Evolutionary conservation across 2,888 invertebrate species (phyloP).

Genomic region (Idaea straminata): DNA sequence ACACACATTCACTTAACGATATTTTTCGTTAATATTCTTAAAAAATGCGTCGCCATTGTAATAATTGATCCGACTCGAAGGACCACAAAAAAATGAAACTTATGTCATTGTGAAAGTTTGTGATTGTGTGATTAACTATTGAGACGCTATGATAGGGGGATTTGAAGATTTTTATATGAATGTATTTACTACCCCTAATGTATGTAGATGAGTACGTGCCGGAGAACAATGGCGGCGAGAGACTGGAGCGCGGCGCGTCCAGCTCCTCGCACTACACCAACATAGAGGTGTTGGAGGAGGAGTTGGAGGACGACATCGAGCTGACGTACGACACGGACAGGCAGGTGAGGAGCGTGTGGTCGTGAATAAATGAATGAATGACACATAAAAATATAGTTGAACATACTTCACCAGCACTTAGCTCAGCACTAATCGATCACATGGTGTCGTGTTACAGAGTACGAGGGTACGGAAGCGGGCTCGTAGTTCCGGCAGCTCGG

Average conservation of each 20-base stretch:
- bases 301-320: constrained; percentile 50
- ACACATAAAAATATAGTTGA: too few species aligned
- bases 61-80: neutral
- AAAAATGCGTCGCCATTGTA: neutral
- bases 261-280: constrained; percentile 35
- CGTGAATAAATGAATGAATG: too few species aligned
- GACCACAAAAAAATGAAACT: neutral
- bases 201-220: constrained; percentile 19
- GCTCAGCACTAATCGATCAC: too few species aligned
- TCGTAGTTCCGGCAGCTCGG: constrained; percentile 52
- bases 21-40: too few species aligned
- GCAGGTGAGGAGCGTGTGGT: constrained; percentile 15
- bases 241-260: constrained; percentile 25
- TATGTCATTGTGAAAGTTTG: neutral
- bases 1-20: too few species aligned
- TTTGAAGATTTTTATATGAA: too few species aligned
- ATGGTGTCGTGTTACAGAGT: constrained; percentile 9
- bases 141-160: too few species aligned
- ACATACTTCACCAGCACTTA: too few species aligned
- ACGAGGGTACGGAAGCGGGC: constrained; percentile 15
- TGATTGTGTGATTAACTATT: neutral
- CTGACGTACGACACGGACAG: constrained; percentile 40
- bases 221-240: constrained; percentile 19
- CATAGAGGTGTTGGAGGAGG: constrained; percentile 51
- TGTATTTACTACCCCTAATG: neutral